Conservation (phyloP, 2,113 vertebrate genomes). For the Callaeas wilsoni region DNA sequence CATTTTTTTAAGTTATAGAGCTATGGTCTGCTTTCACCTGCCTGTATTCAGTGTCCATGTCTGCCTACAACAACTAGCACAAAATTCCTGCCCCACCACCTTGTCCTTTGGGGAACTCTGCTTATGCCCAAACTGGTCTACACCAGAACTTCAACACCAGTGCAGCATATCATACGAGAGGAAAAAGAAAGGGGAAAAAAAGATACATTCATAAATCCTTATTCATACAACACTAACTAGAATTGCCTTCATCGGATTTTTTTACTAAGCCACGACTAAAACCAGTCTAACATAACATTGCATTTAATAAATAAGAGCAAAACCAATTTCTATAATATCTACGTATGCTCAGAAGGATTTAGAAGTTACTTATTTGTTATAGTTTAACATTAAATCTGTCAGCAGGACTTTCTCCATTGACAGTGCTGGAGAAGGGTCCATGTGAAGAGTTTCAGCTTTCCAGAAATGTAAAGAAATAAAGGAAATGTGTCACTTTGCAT, state of each 20-base stretch:
- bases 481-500: fast-evolving
- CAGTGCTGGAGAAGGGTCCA: background rate
- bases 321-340: background rate
- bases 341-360: background rate
- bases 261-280: background rate
- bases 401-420: background rate
- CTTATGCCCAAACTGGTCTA: background rate
- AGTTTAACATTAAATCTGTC: background rate
- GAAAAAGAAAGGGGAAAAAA: background rate
- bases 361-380: background rate
- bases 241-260: background rate
- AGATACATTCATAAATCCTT: background rate
- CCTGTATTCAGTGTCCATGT: background rate
- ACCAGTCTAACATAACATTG: background rate
- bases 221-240: background rate
- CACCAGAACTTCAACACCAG: background rate
- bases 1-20: background rate
- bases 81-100: background rate
- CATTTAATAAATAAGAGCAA: background rate
- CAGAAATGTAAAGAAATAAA: background rate
- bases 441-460: background rate
- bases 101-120: background rate
- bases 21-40: background rate
- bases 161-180: background rate
- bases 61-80: background rate